Base-by-base conservation (phyloP, 2,888 invertebrate genomes). In the Villa cingulata region DNA sequence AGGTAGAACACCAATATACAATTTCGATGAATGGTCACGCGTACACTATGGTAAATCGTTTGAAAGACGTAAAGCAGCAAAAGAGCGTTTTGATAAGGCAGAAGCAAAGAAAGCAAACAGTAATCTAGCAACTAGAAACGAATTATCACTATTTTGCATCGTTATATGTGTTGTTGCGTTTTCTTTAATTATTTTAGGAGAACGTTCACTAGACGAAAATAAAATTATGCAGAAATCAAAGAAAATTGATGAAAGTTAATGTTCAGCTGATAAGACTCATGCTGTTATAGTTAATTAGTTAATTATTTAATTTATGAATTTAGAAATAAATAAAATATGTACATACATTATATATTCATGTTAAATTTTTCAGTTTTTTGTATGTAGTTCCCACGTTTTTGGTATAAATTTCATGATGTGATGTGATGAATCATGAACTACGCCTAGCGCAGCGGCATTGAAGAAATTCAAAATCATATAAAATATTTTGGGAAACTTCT, bases 11-110 rank as follows among this genome's bases (percentile, higher is more conserved):
- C 76, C 78, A 12, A 76, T 81, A 29, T 90, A 85, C 61, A 74
- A 91, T 64, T 89, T 86, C 66, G 90, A 91, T 60, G 76, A 80
- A 53, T 91, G 87, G 88, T 61, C 67, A 0, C 62, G 61, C 29
- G 58, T 59, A 1, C 75, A 75, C 52, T 75, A 75, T 51, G 74
- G 72, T 0, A 61, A 66, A 14, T 66, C 69, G 1, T 73, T 75
- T 54, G 62, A 66, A 14, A 58, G 68, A 2, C 62, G 65, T 6
- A 55, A 57, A 51, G 53, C 56, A 2, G 66, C 66, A 0, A 64
- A 62, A 51, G 52, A 50, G 9, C 59, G 59, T 34, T 54, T 46
- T 37, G 57, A 65, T 1, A 54, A 58, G 1, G 51, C 56, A 17
- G 40, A 46, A 12, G 32, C 45, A 5, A 55, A 56, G 32, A 54